Percentiles rank a stretch among this genome's conserved stretches.
Evolutionary conservation across 1,140 invertebrate species (phyloP).

Genomic region (Drosophila parvula): DNA sequence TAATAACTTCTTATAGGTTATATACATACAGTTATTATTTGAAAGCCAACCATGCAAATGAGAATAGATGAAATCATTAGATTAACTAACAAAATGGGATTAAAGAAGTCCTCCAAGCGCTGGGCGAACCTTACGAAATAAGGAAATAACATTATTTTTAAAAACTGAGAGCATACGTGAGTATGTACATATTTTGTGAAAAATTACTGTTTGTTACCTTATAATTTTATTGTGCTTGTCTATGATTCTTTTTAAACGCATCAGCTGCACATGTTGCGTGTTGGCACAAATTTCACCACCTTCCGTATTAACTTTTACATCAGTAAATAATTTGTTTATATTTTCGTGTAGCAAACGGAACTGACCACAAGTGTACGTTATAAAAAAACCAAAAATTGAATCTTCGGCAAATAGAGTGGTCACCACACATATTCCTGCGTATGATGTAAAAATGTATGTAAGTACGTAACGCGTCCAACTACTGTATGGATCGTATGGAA

Average conservation of each 20-base stretch:
- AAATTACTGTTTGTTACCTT: constrained; percentile 12
- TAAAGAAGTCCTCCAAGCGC: constrained; percentile 75
- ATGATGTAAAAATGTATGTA: constrained; percentile 77
- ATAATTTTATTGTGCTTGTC: constrained; percentile 67
- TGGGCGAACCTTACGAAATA: constrained; percentile 57
- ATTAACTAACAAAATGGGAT: constrained; percentile 76
- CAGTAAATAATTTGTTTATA: constrained; percentile 50
- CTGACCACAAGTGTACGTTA: constrained; percentile 77
- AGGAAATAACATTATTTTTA: not conserved
- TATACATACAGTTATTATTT: constrained; percentile 72
- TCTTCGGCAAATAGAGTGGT: constrained; percentile 83
- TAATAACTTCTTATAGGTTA: not conserved
- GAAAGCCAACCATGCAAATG: constrained; percentile 83
- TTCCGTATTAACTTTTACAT: not conserved
- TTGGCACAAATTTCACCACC: not conserved
- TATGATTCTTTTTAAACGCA: constrained; percentile 49
- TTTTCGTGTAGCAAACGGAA: constrained; percentile 68
- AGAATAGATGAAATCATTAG: constrained; percentile 74
- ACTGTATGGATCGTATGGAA: constrained; percentile 69
- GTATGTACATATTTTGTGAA: too few relatives aligned
- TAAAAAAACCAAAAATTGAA: constrained; percentile 78
- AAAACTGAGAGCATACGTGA: not conserved
- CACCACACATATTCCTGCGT: constrained; percentile 81
- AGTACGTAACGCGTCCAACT: constrained; percentile 59
- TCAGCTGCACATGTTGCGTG: constrained; percentile 5